Conservation (phyloP, 1,140 invertebrate genomes). For the Pseudobourletiella spinata region DNA sequence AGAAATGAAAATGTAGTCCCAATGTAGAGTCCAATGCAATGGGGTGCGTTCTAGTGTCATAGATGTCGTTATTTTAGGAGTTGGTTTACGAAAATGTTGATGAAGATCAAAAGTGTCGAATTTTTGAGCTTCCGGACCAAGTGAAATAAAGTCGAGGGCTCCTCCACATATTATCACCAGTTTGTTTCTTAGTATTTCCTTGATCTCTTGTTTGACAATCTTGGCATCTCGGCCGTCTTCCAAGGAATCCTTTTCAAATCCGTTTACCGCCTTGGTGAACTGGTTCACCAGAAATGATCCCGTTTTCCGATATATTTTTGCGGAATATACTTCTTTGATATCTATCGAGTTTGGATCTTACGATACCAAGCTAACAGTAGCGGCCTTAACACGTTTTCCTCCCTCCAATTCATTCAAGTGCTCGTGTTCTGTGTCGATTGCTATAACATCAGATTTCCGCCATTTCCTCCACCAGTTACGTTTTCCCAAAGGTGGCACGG, state of each 20-base stretch:
- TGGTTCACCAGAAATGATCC: background rate
- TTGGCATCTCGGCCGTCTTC: background rate
- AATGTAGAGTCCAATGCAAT: background rate
- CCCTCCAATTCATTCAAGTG: background rate
- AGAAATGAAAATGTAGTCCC: background rate
- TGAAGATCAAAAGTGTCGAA: background rate
- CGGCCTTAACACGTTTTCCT: background rate
- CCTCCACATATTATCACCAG: background rate
- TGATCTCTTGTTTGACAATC: background rate
- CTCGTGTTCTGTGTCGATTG: background rate
- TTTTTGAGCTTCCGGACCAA: background rate
- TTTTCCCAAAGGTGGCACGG: too few relatives aligned
- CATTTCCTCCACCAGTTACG: background rate
- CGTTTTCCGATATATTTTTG: background rate
- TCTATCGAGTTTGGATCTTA: too few relatives aligned
- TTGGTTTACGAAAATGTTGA: background rate
- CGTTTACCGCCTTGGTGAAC: background rate
- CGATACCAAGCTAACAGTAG: background rate
- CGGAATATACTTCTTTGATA: background rate
- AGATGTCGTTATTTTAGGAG: background rate
- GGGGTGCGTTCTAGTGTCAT: background rate
- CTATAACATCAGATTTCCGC: background rate
- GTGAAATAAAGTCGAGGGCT: background rate
- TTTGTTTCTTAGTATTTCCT: background rate
- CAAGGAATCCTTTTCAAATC: background rate